Evolutionary conservation across 2,888 invertebrate genomes (phyloP).

Genomic region (Punctoribates punctum): DNA sequence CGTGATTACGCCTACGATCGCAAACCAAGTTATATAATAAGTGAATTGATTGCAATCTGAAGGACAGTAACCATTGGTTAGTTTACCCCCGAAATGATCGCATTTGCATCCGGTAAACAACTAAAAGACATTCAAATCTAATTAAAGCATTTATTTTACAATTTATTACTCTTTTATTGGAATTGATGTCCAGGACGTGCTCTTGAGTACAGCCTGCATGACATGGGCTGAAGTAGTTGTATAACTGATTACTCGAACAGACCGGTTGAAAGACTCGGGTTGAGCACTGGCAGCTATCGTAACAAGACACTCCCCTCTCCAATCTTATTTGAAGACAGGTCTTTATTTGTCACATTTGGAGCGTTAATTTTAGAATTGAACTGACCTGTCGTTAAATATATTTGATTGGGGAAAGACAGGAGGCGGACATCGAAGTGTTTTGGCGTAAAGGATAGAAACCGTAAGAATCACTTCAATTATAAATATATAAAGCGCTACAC

Average conservation of each 20-base stretch:
- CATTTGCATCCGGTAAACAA: slow-evolving; percentile 42
- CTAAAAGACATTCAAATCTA: too few species aligned
- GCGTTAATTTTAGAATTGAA: neutral
- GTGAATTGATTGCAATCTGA: slow-evolving; percentile 59
- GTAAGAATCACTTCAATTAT: slow-evolving; percentile 38
- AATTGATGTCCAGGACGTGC: slow-evolving; percentile 35
- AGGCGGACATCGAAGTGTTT: slow-evolving; percentile 31
- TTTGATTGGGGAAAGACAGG: slow-evolving; percentile 8
- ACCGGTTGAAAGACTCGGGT: slow-evolving; percentile 46
- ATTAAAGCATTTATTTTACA: too few species aligned
- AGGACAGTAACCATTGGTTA: slow-evolving; percentile 57
- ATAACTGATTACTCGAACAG: slow-evolving; percentile 44
- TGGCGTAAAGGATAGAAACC: neutral
- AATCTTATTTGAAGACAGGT: too few species aligned
- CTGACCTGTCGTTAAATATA: neutral
- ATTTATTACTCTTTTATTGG: slow-evolving; percentile 38
- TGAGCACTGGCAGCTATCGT: slow-evolving; percentile 45
- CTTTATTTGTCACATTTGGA: too few species aligned
- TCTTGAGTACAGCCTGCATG: slow-evolving; percentile 62
- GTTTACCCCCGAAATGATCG: slow-evolving; percentile 7
- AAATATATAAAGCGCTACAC: slow-evolving; percentile 37
- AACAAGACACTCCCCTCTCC: slow-evolving; percentile 43
- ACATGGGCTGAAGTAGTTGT: slow-evolving; percentile 68
- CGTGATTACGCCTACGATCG: slow-evolving; percentile 60
- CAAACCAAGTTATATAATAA: slow-evolving; percentile 51